Evolutionary conservation across 2,888 invertebrate genomes (phyloP).

Genomic region (Synergus itoensis): DNA sequence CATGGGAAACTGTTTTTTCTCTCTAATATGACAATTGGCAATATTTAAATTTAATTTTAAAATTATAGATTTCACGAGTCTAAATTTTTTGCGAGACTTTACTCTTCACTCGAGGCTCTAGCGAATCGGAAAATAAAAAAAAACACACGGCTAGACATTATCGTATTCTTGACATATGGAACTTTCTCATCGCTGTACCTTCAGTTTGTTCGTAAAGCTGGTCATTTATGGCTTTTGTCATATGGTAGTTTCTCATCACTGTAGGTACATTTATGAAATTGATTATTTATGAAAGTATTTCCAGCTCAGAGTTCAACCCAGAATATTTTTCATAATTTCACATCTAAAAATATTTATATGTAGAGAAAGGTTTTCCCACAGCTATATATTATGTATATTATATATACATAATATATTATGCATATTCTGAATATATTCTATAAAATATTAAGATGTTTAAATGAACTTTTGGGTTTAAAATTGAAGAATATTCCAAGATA

Average conservation of each 20-base stretch:
- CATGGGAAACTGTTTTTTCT: background rate
- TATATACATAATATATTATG: too few relatives aligned
- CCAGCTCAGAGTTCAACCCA: background rate
- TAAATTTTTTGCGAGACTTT: background rate
- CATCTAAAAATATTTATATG: background rate
- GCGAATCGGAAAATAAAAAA: conserved; percentile 25
- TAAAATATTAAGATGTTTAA: too few relatives aligned
- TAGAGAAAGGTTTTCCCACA: background rate
- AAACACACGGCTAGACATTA: background rate
- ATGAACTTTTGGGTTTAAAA: too few relatives aligned
- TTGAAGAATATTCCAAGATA: too few relatives aligned
- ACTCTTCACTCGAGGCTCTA: background rate
- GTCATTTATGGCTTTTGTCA: conserved; percentile 39
- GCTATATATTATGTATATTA: background rate
- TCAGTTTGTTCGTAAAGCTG: conserved; percentile 14
- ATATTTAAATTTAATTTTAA: background rate
- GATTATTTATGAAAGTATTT: conserved; percentile 28
- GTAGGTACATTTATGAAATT: conserved; percentile 16
- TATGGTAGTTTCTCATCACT: conserved; percentile 35
- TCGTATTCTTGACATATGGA: conserved; percentile 40
- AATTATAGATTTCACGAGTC: background rate
- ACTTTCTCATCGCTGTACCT: conserved; percentile 35
- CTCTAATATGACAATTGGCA: background rate
- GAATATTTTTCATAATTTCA: background rate
- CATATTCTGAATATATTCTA: too few relatives aligned